Evolutionary conservation across 2,113 vertebrate genomes (phyloP).

Genomic region (Ascaphus truei): DNA sequence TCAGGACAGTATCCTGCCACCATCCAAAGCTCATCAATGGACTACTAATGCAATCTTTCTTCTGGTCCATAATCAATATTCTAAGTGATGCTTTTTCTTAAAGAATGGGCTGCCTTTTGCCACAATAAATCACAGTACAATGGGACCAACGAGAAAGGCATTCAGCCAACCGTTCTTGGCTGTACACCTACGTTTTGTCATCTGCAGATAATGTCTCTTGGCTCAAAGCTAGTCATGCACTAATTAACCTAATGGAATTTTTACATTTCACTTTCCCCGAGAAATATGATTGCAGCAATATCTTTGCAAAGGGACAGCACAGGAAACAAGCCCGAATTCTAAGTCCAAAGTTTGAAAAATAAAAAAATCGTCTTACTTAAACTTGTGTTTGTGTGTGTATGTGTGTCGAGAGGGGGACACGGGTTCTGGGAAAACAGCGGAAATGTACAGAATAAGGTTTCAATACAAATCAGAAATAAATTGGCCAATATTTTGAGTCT

Average conservation of each 20-base stretch:
- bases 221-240: slow-evolving; percentile 32
- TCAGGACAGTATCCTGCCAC: slow-evolving; percentile 1
- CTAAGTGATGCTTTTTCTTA: slow-evolving; percentile 19
- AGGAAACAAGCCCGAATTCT: background rate
- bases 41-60: slow-evolving; percentile 3
- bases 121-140: slow-evolving; percentile 32
- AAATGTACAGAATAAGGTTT: too few relatives aligned
- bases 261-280: slow-evolving; percentile 29
- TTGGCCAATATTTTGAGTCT: too few relatives aligned
- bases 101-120: slow-evolving; percentile 3
- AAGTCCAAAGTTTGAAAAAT: too few relatives aligned
- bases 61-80: slow-evolving; percentile 21
- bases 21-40: background rate
- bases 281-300: slow-evolving; percentile 31
- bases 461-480: too few relatives aligned
- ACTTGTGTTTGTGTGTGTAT: too few relatives aligned
- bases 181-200: slow-evolving; percentile 33
- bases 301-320: slow-evolving; percentile 23
- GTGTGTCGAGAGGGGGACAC: too few relatives aligned
- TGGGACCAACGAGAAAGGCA: slow-evolving; percentile 24
- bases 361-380: too few relatives aligned
- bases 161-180: slow-evolving; percentile 30
- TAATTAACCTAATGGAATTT: slow-evolving; percentile 39
- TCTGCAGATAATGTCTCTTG: slow-evolving; percentile 30
- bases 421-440: too few relatives aligned